Percentiles rank a stretch among this genome's conserved stretches.
These are phyloP conservation scores for Chaetops frenatus DNA, from an alignment of 2,113 vertebrate species.

Conservation along the genomic window DNA sequence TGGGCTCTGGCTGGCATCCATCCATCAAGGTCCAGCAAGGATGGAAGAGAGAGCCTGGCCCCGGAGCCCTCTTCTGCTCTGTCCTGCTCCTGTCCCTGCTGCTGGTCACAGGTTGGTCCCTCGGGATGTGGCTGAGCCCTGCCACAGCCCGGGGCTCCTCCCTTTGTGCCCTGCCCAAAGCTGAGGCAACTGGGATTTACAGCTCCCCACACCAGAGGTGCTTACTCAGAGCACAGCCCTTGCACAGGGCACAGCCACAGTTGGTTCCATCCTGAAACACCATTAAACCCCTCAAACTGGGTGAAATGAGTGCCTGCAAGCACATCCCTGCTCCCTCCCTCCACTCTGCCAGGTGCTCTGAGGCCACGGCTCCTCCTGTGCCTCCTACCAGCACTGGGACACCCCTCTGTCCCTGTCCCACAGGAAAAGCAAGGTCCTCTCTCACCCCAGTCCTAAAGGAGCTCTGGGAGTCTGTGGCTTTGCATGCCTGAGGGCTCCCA, in stretches of 20 bases:
- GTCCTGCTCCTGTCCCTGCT: neutral
- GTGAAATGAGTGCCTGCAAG: neutral
- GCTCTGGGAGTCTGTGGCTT: too few relatives aligned
- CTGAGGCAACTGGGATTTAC: fast-evolving
- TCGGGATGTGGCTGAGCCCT: neutral
- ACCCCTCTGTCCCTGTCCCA: too few relatives aligned
- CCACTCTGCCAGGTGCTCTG: neutral
- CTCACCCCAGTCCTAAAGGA: too few relatives aligned
- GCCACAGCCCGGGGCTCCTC: fast-evolving
- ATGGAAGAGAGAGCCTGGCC: neutral
- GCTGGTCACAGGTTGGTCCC: neutral
- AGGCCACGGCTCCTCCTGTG: neutral
- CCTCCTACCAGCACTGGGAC: too few relatives aligned
- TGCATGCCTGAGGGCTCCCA: too few relatives aligned
- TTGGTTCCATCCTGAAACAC: neutral
- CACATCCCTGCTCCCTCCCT: neutral
- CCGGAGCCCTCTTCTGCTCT: too few relatives aligned
- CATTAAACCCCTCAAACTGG: neutral
- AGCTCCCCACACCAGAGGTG: neutral
- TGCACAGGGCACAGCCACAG: fast-evolving
- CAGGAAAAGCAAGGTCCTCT: too few relatives aligned
- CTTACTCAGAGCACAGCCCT: neutral
- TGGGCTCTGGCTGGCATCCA: fast-evolving
- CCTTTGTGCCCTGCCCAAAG: neutral
- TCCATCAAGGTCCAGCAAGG: neutral